These are phyloP conservation scores for Oedothorax gibbosus DNA, from an alignment of 1,140 invertebrate species.

Conservation along the genomic window DNA sequence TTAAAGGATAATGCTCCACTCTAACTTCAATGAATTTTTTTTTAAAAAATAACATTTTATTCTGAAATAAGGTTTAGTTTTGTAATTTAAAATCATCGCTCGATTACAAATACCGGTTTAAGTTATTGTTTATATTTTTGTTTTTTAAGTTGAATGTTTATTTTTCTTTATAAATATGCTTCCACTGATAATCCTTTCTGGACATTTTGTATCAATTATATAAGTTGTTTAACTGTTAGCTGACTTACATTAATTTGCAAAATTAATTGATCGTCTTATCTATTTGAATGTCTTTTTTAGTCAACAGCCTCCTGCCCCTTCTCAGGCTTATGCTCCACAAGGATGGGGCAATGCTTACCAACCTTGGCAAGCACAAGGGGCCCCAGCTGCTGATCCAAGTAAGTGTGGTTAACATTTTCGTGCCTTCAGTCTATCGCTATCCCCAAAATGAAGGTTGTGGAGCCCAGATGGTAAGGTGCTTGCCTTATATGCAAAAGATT, in stretches of 20 bases:
- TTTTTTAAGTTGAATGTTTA: too few relatives aligned
- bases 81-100: too few relatives aligned
- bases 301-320: constrained; percentile 59
- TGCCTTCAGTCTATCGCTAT: not conserved
- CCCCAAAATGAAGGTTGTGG: too few relatives aligned
- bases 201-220: too few relatives aligned
- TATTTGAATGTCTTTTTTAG: constrained; percentile 18
- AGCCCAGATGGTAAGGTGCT: too few relatives aligned
- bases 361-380: constrained; percentile 68
- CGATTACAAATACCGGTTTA: too few relatives aligned
- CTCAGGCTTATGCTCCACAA: constrained; percentile 67
- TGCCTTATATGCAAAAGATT: not conserved
- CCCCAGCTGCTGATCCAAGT: constrained; percentile 69
- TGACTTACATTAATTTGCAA: not conserved
- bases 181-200: too few relatives aligned
- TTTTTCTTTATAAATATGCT: too few relatives aligned
- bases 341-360: constrained; percentile 72
- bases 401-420: constrained; percentile 65
- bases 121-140: too few relatives aligned
- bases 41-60: not conserved
- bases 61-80: not conserved
- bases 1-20: not conserved
- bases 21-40: not conserved
- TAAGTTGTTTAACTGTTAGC: too few relatives aligned
- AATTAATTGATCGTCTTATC: not conserved